These are phyloP conservation scores for Todiramphus chloris DNA, from an alignment of 2,113 vertebrate species.

Conservation along the genomic window DNA sequence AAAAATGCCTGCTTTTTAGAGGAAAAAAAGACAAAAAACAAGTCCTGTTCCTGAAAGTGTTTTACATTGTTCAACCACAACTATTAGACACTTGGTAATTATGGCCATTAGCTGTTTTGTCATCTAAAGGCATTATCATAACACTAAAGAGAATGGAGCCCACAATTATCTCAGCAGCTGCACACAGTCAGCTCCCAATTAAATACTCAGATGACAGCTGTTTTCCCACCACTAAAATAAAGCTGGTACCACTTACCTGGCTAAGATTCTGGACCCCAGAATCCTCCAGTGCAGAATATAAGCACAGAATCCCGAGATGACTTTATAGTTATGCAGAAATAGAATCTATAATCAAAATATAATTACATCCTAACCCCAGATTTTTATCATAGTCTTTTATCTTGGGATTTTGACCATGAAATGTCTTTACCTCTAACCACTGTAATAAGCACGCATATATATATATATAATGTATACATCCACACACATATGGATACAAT, in stretches of 20 bases:
- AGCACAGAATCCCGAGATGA: neutral
- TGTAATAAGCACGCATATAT: rapidly evolving
- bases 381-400: neutral
- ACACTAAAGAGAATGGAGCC: neutral
- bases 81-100: neutral
- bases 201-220: neutral
- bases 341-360: neutral
- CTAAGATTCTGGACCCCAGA: neutral
- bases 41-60: neutral
- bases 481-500: neutral
- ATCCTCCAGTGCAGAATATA: neutral
- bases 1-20: neutral
- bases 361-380: neutral
- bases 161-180: conserved; percentile 16
- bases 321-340: neutral
- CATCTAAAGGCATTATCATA: neutral
- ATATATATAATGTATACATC: neutral
- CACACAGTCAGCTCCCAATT: conserved; percentile 10
- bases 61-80: neutral
- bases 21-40: rapidly evolving
- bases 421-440: neutral
- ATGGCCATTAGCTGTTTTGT: neutral
- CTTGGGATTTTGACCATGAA: neutral
- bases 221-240: neutral
- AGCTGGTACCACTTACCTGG: neutral